Conservation (phyloP, 2,797 vertebrate species). For the Coregonus ussuriensis region DNA sequence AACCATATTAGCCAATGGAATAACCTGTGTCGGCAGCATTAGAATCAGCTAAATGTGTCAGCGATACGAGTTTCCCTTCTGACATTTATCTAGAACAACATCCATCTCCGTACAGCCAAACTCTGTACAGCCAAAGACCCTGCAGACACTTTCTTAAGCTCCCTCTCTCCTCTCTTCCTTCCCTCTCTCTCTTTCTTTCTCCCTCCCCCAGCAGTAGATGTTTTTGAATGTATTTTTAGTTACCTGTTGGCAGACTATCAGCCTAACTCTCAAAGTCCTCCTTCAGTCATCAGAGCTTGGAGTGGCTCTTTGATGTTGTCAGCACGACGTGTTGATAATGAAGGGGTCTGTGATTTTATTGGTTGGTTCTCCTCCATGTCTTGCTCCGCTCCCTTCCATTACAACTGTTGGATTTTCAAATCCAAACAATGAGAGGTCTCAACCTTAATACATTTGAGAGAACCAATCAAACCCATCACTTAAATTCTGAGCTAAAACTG, state of each 20-base stretch:
- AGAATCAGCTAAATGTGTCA: neutral
- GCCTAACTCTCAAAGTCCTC: no score
- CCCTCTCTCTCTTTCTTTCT: constrained; percentile 25
- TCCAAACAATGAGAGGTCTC: no score
- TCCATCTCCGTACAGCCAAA: constrained; percentile 5
- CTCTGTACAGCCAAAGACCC: neutral
- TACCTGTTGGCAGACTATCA: constrained; percentile 13
- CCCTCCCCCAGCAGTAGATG: constrained; percentile 24
- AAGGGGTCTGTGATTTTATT: no score
- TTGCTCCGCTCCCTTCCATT: no score
- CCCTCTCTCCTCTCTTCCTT: constrained; percentile 71
- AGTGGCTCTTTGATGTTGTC: no score
- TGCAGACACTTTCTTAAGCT: constrained; percentile 18
- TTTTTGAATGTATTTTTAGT: constrained; percentile 22
- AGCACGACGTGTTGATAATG: no score
- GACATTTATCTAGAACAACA: constrained; percentile 19
- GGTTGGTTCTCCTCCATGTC: no score
- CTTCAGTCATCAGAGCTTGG: no score
- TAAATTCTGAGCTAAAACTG: no score
- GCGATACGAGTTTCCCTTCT: constrained; percentile 3
- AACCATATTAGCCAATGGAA: neutral
- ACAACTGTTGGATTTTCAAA: no score
- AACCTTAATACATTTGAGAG: no score
- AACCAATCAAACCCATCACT: no score
- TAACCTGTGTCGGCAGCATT: neutral